A percentile compares a stretch with the other conserved stretches of the same genome.
Evolutionary conservation across 2,888 invertebrate species (phyloP).

Genomic region (Spisula subtruncata): DNA sequence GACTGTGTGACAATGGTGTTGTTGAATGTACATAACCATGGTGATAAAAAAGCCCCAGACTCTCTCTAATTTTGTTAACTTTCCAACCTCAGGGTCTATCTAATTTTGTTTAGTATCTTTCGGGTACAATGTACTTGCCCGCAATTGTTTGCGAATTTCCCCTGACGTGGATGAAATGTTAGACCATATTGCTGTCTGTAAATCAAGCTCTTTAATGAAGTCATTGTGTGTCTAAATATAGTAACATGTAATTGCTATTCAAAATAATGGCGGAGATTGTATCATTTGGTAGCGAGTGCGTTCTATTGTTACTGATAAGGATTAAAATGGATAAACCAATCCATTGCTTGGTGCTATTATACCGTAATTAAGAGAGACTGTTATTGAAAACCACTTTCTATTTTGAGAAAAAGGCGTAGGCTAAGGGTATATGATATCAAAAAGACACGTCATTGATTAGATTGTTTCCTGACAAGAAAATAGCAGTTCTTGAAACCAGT

Average conservation of each 20-base stretch:
- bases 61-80: neutral
- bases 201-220: conserved; percentile 15
- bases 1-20: neutral
- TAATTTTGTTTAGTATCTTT: too few relatives aligned
- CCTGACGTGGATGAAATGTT: neutral
- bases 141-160: neutral
- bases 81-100: too few relatives aligned
- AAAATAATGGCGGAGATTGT: neutral
- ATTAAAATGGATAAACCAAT: neutral
- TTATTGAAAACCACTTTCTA: neutral
- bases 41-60: neutral
- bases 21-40: neutral
- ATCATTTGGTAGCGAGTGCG: neutral
- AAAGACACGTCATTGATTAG: neutral
- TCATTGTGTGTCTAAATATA: neutral
- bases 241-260: neutral
- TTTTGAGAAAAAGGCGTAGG: too few relatives aligned
- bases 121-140: neutral
- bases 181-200: neutral
- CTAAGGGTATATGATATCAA: neutral
- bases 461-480: neutral
- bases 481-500: neutral
- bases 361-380: neutral
- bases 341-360: neutral
- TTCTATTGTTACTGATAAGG: neutral